phyloP scores from a whole-genome alignment of 2,113 vertebrate genomes.

The Sinocyclocheilus maitianheensis region DNA sequence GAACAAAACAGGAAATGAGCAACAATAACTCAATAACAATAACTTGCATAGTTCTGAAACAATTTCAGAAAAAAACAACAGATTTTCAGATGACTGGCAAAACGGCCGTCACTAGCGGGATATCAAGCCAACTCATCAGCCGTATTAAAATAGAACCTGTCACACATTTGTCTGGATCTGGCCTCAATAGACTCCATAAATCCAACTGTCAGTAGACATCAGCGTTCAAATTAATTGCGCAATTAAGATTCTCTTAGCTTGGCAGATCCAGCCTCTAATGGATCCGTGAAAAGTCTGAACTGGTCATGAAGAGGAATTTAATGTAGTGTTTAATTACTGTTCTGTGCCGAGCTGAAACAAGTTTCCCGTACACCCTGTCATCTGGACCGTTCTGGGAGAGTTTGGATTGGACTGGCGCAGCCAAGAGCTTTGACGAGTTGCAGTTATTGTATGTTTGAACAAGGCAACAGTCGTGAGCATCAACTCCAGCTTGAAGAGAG shows the following conservation, averaged over 20 bases:
- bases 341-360: constrained; percentile 66
- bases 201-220: constrained; percentile 75
- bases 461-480: constrained; percentile 25
- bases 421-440: constrained; percentile 25
- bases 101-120: not conserved
- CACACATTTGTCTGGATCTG: constrained; percentile 65
- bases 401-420: constrained; percentile 6
- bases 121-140: constrained; percentile 62
- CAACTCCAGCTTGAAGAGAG: constrained; percentile 8
- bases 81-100: constrained; percentile 3
- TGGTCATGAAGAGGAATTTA: constrained; percentile 78
- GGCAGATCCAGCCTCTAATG: constrained; percentile 78
- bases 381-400: constrained; percentile 55
- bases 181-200: constrained; percentile 65
- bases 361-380: constrained; percentile 58
- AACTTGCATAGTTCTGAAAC: not conserved
- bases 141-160: constrained; percentile 68
- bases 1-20: not conserved
- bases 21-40: not conserved
- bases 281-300: constrained; percentile 77
- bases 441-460: constrained; percentile 23
- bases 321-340: constrained; percentile 80
- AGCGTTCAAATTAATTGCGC: constrained; percentile 75
- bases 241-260: constrained; percentile 79
- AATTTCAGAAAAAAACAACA: not conserved